phyloP scores from a whole-genome alignment of 2,888 invertebrate genomes.

The Lycia hirtaria region DNA sequence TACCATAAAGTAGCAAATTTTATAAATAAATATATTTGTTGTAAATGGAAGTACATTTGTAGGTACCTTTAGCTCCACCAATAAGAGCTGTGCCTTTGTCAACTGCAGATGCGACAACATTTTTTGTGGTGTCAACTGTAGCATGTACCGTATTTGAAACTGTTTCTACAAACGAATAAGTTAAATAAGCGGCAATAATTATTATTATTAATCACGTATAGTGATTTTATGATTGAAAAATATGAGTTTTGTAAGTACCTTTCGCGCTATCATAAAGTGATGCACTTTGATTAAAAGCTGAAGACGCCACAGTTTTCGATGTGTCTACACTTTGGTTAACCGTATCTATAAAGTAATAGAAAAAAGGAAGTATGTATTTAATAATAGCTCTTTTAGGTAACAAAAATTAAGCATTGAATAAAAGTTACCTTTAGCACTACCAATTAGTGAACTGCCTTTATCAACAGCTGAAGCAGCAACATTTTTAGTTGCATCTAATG shows the following conservation, averaged over 20 bases:
- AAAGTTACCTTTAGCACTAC: slow-evolving; percentile 52
- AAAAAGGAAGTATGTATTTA: too few species aligned
- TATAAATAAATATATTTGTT: too few species aligned
- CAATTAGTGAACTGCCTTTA: slow-evolving; percentile 51
- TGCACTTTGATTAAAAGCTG: slow-evolving; percentile 52
- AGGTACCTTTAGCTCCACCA: slow-evolving; percentile 53
- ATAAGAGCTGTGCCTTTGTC: slow-evolving; percentile 54
- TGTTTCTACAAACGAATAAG: slow-evolving; percentile 51
- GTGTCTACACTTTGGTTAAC: slow-evolving; percentile 54
- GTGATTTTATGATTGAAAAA: background rate
- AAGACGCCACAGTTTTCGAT: slow-evolving; percentile 51
- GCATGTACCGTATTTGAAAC: slow-evolving; percentile 51
- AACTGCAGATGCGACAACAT: slow-evolving; percentile 53
- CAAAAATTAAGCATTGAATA: background rate
- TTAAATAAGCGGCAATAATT: background rate
- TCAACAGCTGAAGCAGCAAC: slow-evolving; percentile 57
- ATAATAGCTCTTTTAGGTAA: background rate
- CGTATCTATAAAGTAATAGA: slow-evolving; percentile 43
- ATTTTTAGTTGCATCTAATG: slow-evolving; percentile 62
- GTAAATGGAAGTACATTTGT: too few species aligned
- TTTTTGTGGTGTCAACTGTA: slow-evolving; percentile 61
- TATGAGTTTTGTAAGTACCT: slow-evolving; percentile 43
- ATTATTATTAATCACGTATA: too few species aligned
- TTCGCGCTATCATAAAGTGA: slow-evolving; percentile 51
- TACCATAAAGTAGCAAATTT: background rate